Base-by-base conservation (phyloP, 2,113 vertebrate genomes). In the Asarcornis scutulata region DNA sequence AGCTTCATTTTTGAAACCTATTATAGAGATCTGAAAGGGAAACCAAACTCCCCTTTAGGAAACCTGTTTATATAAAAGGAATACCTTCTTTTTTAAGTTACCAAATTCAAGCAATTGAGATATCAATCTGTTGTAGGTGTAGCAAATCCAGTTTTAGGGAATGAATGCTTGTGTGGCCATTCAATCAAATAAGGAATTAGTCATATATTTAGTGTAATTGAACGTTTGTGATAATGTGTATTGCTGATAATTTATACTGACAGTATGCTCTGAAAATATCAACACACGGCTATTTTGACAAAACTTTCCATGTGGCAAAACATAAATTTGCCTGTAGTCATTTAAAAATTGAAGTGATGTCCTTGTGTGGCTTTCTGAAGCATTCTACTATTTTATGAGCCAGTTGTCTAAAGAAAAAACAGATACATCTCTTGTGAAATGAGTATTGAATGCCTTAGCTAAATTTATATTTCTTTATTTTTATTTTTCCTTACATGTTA, bases 91-190 rank as follows among this genome's bases (percentile, higher is more conserved):
- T 44, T 36, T 31, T 32, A 22, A 69, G 40, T 63, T 90, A 81
- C 46, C 9, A 56, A 71, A 55, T 13, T 9, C 59, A 81, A 93
- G 58, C 32, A 88, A 55, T n/a, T 93, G 83, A 36, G 26, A 75
- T 86, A 42, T 80, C 67, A 66, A 95, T 94, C 93, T 96, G 72
- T 63, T 91, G 44, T 76, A 75, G 86, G 89, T 78, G 38, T 95
- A 95, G 76, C 86, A 97, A 96, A 95, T 91, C 79, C 56, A 40
- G 1, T 83, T 44, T 92, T 93, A 95, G 87, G 48, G 60, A 89
- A 68, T 74, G 58, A 89, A 73, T 74, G 58, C 64, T 72, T 91
- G n/a, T 91, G 34, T 91, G 95, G 69, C 85, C 72, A 68, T 88
- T 96, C 86, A 83, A 4, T 86, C 75, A 81, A 88, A 60, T 84